phyloP scores from a whole-genome alignment of 2,888 invertebrate genomes.

The Xanthia icteritia region DNA sequence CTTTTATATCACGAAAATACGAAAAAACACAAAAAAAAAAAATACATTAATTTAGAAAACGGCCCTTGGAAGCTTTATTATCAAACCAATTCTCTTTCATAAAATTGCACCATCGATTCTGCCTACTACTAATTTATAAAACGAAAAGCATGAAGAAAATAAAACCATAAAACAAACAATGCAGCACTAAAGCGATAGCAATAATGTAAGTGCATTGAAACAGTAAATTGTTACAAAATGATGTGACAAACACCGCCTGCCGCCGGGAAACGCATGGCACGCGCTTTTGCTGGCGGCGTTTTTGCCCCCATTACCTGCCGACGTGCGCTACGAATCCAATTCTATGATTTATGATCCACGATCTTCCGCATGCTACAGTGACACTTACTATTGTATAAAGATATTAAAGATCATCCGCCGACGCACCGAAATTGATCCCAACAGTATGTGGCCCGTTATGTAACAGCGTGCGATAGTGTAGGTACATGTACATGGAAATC shows the following conservation, averaged over 20 bases:
- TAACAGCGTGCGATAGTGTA: constrained; percentile 77
- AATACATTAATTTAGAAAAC: too few species aligned
- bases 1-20: too few species aligned
- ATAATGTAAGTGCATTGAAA: constrained; percentile 37
- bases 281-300: constrained; percentile 74
- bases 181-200: constrained; percentile 24
- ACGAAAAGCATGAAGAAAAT: constrained; percentile 13
- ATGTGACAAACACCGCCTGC: constrained; percentile 50
- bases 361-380: constrained; percentile 85
- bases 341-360: constrained; percentile 82
- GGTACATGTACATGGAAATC: constrained; percentile 76
- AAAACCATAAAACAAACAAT: constrained; percentile 36
- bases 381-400: constrained; percentile 66
- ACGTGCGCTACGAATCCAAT: constrained; percentile 75
- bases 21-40: too few species aligned
- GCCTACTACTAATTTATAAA: background rate
- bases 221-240: constrained; percentile 50
- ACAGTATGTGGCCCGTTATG: constrained; percentile 85
- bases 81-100: background rate
- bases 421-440: constrained; percentile 78
- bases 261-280: constrained; percentile 70
- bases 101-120: background rate
- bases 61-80: background rate
- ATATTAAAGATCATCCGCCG: constrained; percentile 54
- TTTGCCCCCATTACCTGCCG: constrained; percentile 80